Conservation (phyloP, 2,113 vertebrate species). For the Boleophthalmus pectinirostris region DNA sequence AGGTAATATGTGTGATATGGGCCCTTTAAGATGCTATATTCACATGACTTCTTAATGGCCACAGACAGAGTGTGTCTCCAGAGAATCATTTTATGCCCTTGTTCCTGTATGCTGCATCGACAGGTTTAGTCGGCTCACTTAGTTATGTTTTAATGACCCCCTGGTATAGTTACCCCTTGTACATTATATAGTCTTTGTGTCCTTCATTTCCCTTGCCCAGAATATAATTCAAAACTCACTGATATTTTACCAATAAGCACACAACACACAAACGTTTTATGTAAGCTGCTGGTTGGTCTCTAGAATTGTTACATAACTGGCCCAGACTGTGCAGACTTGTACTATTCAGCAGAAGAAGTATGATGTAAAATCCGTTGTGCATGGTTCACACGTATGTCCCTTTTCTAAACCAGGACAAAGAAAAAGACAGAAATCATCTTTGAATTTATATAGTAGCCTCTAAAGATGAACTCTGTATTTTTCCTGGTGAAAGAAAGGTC, state of each 20-base stretch:
- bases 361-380: constrained; percentile 30
- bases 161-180: no score
- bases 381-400: not conserved
- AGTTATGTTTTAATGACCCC: not conserved
- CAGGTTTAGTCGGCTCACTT: not conserved
- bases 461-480: not conserved
- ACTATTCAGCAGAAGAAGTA: constrained; percentile 5
- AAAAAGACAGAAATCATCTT: constrained; percentile 20
- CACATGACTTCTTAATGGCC: constrained; percentile 3
- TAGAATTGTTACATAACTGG: not conserved
- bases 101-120: not conserved
- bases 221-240: not conserved
- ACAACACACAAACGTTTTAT: not conserved
- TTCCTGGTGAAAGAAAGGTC: not conserved
- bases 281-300: not conserved
- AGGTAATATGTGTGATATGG: not conserved
- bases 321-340: not conserved
- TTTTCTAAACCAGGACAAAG: not conserved
- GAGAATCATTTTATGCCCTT: constrained; percentile 16
- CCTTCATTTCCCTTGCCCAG: not conserved
- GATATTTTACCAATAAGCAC: not conserved
- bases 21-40: not conserved
- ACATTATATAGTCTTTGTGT: not conserved
- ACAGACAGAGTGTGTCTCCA: not conserved
- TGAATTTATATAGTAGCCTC: not conserved